A percentile compares a stretch with the other conserved stretches of the same genome.
These are phyloP conservation scores for Silurus asotus DNA, from an alignment of 2,113 vertebrate species.

Conservation along the genomic window DNA sequence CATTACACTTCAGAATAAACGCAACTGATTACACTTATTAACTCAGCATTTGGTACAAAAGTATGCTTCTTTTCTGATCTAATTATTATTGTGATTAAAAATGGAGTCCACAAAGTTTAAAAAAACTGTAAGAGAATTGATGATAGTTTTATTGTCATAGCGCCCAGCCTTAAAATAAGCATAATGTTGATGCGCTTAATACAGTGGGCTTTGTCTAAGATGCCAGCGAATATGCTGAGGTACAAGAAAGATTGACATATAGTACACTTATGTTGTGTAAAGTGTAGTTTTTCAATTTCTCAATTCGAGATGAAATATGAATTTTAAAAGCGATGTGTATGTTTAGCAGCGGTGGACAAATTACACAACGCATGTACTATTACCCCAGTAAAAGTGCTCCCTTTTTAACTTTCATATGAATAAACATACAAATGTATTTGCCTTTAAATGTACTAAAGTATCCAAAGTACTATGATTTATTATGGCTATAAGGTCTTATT, in stretches of 20 bases:
- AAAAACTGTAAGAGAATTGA: background rate
- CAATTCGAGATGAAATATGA: too few species aligned
- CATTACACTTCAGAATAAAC: background rate
- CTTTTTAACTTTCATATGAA: too few species aligned
- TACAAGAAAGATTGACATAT: background rate
- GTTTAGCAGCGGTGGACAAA: too few species aligned
- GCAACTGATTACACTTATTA: background rate
- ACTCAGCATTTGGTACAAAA: background rate
- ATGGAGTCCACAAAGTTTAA: background rate
- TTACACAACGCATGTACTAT: too few species aligned
- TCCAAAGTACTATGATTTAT: too few species aligned
- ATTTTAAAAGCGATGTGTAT: too few species aligned
- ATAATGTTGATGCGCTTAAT: background rate
- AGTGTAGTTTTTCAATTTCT: too few species aligned
- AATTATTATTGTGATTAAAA: background rate
- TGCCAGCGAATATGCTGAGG: background rate
- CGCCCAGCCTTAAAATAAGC: background rate
- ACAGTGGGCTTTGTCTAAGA: background rate
- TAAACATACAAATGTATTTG: too few species aligned
- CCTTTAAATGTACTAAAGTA: too few species aligned
- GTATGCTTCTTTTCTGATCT: background rate
- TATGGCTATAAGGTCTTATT: too few species aligned
- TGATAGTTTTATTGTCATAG: background rate
- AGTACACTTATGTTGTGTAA: background rate
- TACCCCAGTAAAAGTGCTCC: too few species aligned